These are phyloP conservation scores for Lissonota sp. DNA, from an alignment of 2,888 invertebrate species.

Conservation along the genomic window DNA sequence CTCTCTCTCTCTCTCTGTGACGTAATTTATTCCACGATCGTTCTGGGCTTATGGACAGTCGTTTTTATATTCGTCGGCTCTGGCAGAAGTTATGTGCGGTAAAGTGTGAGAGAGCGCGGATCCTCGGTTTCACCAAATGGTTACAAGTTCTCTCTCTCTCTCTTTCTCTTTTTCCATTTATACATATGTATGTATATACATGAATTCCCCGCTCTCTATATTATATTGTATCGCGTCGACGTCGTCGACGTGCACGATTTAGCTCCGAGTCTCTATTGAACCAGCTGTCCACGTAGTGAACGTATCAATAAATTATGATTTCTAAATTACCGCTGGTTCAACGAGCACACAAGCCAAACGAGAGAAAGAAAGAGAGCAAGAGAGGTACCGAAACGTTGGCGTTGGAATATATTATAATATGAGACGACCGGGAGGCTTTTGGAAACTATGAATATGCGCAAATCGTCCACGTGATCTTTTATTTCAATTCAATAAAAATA, in stretches of 20 bases:
- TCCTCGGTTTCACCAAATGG: slow-evolving; percentile 24
- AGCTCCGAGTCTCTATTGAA: slow-evolving; percentile 63
- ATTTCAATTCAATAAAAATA: not conserved
- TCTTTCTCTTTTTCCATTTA: slow-evolving; percentile 24
- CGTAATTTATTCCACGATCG: slow-evolving; percentile 76
- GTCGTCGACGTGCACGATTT: slow-evolving; percentile 56
- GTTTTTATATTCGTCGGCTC: slow-evolving; percentile 34
- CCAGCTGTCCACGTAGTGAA: slow-evolving; percentile 63
- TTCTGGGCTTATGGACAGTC: slow-evolving; percentile 59
- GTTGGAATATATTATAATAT: slow-evolving; percentile 7
- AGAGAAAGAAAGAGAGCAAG: not conserved
- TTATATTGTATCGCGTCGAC: slow-evolving; percentile 58
- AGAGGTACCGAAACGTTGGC: slow-evolving; percentile 33
- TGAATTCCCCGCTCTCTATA: slow-evolving; percentile 26
- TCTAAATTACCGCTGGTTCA: slow-evolving; percentile 58
- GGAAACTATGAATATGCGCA: not conserved
- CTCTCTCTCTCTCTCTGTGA: slow-evolving; percentile 63
- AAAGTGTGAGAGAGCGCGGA: slow-evolving; percentile 41
- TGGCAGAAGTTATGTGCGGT: slow-evolving; percentile 9
- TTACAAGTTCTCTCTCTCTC: slow-evolving; percentile 47
- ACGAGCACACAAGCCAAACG: slow-evolving; percentile 34
- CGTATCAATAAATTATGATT: slow-evolving; percentile 69
- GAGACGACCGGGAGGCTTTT: not conserved
- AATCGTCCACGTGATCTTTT: not conserved
- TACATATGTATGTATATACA: not conserved